Percentiles rank a stretch among this genome's conserved stretches.
These are phyloP conservation scores for Troides aeacus DNA, from an alignment of 2,888 invertebrate species.

Conservation along the genomic window DNA sequence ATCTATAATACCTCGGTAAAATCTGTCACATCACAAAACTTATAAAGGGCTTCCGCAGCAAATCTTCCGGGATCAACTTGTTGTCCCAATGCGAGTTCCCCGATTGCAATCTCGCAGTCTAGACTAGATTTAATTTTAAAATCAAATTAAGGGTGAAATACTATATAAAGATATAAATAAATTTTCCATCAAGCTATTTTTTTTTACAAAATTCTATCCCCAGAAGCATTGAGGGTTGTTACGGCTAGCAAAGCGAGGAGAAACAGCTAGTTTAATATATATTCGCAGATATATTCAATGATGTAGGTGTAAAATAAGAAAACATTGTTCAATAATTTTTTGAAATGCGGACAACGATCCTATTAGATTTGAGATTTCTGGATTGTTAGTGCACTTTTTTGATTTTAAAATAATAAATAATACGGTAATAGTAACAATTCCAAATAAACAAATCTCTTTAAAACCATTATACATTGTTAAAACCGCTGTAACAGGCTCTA, in stretches of 20 bases:
- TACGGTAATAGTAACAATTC: not conserved
- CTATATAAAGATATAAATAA: not conserved
- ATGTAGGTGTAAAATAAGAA: too few relatives aligned
- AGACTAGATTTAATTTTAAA: not conserved
- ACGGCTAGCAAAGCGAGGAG: too few relatives aligned
- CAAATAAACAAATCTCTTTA: not conserved
- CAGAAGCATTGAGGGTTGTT: too few relatives aligned
- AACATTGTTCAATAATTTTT: too few relatives aligned
- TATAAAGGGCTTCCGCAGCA: conserved; percentile 26
- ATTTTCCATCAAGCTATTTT: too few relatives aligned
- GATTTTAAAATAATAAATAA: not conserved
- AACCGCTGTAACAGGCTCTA: not conserved
- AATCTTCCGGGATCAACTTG: conserved; percentile 60
- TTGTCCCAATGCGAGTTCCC: conserved; percentile 54
- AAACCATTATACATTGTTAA: conserved; percentile 1
- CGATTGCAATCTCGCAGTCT: not conserved
- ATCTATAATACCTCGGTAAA: conserved; percentile 22
- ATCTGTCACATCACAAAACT: conserved; percentile 5
- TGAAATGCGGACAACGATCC: too few relatives aligned
- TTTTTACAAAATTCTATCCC: too few relatives aligned
- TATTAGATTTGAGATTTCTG: not conserved
- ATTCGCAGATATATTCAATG: too few relatives aligned
- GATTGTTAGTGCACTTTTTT: not conserved
- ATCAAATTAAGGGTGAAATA: not conserved
- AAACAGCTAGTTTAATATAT: too few relatives aligned